A percentile compares a stretch with the other conserved stretches of the same genome.
These are phyloP conservation scores for Lerista edwardsae DNA, from an alignment of 2,797 vertebrate genomes.

Conservation along the genomic window DNA sequence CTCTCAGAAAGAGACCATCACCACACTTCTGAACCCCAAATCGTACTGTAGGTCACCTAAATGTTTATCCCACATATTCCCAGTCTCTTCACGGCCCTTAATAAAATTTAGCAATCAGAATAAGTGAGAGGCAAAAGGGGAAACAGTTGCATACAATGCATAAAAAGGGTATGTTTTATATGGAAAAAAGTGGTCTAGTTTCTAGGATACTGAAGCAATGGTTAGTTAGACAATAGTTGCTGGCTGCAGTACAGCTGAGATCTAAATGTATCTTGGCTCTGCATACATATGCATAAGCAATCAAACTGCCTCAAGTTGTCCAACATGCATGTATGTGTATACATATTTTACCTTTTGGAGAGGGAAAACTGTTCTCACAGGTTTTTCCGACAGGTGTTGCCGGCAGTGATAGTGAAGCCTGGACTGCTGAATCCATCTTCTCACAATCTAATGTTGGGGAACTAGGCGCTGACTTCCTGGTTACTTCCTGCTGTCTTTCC, in stretches of 20 bases:
- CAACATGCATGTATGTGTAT: neutral
- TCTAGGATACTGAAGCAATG: neutral
- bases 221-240: neutral
- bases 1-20: neutral
- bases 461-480: slow-evolving; percentile 92
- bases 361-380: slow-evolving; percentile 88
- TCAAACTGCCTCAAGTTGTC: neutral
- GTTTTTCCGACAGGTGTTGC: slow-evolving; percentile 92
- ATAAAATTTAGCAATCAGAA: neutral
- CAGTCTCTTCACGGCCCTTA: neutral
- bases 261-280: neutral
- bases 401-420: slow-evolving; percentile 94
- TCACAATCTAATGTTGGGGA: slow-evolving; percentile 93
- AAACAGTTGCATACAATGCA: neutral
- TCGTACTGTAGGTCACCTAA: neutral
- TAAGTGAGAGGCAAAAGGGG: neutral
- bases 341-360: slow-evolving; percentile 83
- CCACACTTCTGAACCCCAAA: neutral
- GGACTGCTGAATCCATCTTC: slow-evolving; percentile 92
- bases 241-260: neutral
- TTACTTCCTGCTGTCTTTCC: slow-evolving; percentile 90
- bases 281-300: neutral
- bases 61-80: neutral
- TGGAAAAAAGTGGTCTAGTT: neutral
- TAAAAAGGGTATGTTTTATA: neutral